phyloP scores from a whole-genome alignment of 1,140 invertebrate genomes.

The Platyscapa corneri region DNA sequence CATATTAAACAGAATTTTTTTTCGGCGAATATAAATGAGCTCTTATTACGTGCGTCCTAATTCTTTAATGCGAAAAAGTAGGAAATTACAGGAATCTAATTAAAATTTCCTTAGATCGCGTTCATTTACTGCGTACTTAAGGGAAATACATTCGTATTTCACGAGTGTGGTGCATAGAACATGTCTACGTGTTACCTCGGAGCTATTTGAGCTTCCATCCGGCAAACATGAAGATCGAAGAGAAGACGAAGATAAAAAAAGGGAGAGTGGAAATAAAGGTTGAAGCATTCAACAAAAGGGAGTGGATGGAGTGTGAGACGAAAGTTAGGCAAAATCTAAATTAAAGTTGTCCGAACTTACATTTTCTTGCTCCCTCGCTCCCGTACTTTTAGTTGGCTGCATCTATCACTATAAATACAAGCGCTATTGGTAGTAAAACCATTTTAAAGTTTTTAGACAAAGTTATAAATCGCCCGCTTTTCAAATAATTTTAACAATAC shows the following conservation, averaged over 20 bases:
- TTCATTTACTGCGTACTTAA: constrained; percentile 2
- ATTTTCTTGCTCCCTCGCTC: neutral
- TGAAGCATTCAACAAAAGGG: constrained; percentile 33
- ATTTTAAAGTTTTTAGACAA: neutral
- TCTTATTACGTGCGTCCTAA: neutral
- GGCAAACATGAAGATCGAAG: constrained; percentile 26
- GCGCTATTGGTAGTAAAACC: constrained; percentile 4
- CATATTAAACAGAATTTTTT: neutral
- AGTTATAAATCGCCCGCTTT: neutral
- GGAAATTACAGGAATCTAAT: neutral
- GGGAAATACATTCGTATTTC: constrained; percentile 15
- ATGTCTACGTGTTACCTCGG: constrained; percentile 4
- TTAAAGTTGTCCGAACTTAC: constrained; percentile 40
- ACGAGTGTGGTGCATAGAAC: neutral
- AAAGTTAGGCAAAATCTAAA: constrained; percentile 43
- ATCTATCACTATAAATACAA: neutral
- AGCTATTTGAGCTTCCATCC: constrained; percentile 36
- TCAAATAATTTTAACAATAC: neutral
- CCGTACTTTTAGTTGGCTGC: neutral
- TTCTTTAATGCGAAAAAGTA: neutral
- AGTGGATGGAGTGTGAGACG: constrained; percentile 11
- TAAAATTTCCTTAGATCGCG: constrained; percentile 30
- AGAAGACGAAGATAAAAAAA: constrained; percentile 18
- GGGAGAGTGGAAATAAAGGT: constrained; percentile 20
- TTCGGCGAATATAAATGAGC: neutral